Base-by-base conservation (phyloP, 1,140 invertebrate species). In the Protaetia brevitarsis region DNA sequence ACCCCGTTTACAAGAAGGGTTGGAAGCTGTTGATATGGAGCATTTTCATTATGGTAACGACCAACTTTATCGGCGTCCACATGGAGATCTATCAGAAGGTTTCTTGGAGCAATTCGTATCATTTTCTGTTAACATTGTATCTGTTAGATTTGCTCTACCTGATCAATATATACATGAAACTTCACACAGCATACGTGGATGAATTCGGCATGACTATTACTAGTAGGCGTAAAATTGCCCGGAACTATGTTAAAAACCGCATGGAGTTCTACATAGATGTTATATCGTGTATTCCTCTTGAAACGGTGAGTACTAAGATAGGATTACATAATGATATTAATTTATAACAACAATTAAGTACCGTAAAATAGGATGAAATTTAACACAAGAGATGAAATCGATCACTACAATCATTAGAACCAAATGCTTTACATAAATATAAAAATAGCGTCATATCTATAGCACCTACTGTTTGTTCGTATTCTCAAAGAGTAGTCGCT, bases 121-220 rank as follows among this genome's bases (percentile, higher is more conserved):
- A 3, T 7, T 30, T 29, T n/a, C 5, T 57, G 5, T 5, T 3
- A 2, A 16, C 57, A 1, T 30, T 67, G 1, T 65, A 63, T 30
- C 16, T 45, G 7, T 21, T 66, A 6, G 68, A 69, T 45, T 30
- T 45, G 5, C 34, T 69, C 21, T 66, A 59, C 37, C 0, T 67
- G 10, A 67, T 69, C 1, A 30, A 64, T 3, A 67, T 69, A 13
- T 67, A 65, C 60, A 7, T 69, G 16, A 69, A 65, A 11, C 65
- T 69, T 51, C 66, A 67, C 28, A 64, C 60, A 8, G 19, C 63
- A 6, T 69, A 65, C 37, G 63, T 51, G 16, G 37, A 69, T 51
- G 66, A 65, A 29, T 65, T 56, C 37, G 68, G 68, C 13, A 61
- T 63, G 26, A 19, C 65, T n/a, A 21, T 65, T 27, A 37, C 23